A percentile compares a stretch with the other conserved stretches of the same genome.
Evolutionary conservation across 2,888 invertebrate genomes (phyloP).

Genomic region (Drosophila neutralis): DNA sequence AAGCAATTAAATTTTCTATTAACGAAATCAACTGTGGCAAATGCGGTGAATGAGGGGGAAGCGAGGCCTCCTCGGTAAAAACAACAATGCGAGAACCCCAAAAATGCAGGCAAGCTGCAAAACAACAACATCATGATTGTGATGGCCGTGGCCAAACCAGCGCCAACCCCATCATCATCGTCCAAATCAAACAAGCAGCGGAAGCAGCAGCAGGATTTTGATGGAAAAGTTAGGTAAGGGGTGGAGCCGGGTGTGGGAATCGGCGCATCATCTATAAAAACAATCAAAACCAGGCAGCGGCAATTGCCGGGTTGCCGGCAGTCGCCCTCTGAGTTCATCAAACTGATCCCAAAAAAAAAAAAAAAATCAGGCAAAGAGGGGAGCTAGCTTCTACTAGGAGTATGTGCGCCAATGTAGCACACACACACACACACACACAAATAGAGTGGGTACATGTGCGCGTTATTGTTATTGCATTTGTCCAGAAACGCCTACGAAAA

Average conservation of each 20-base stretch:
- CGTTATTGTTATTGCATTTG: conserved; percentile 77
- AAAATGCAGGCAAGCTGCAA: conserved; percentile 36
- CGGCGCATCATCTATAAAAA: conserved; percentile 68
- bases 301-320: conserved; percentile 52
- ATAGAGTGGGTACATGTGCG: conserved; percentile 55
- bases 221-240: background rate
- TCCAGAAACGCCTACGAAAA: conserved; percentile 56
- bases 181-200: conserved; percentile 70
- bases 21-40: conserved; percentile 68
- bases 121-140: conserved; percentile 51
- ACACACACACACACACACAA: conserved; percentile 16
- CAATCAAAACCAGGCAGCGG: conserved; percentile 69
- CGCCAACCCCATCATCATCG: conserved; percentile 32
- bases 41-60: conserved; percentile 31
- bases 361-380: conserved; percentile 1
- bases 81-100: conserved; percentile 27
- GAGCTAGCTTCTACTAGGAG: conserved; percentile 35
- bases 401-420: conserved; percentile 33
- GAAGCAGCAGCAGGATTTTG: conserved; percentile 40
- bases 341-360: conserved; percentile 42
- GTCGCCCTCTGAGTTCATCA: conserved; percentile 68
- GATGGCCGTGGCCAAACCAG: conserved; percentile 36
- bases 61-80: conserved; percentile 15
- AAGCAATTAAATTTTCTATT: conserved; percentile 80
- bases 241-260: conserved; percentile 1